Conservation (phyloP, 2,113 vertebrate species). For the Gyps fulvus region DNA sequence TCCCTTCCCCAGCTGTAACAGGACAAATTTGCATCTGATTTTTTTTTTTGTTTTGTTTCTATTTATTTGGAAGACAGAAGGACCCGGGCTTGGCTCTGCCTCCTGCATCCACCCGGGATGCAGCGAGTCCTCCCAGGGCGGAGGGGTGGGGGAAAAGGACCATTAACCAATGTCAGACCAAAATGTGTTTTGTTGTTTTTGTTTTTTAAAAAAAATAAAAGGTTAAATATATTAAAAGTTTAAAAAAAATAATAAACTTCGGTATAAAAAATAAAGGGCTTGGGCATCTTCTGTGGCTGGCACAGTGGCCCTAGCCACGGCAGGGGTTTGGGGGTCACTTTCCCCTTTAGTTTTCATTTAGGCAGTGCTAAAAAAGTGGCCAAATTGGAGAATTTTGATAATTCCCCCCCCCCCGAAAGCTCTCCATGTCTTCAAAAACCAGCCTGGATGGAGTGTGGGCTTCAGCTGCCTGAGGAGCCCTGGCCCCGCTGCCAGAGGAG, state of each 20-base stretch:
- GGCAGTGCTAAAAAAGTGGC: background rate
- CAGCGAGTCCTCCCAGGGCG: background rate
- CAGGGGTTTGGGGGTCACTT: rapidly evolving
- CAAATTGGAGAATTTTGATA: background rate
- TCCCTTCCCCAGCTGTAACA: background rate
- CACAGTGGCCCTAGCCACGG: no score
- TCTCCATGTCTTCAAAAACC: background rate
- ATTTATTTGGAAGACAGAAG: constrained; percentile 52
- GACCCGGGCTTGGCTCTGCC: background rate
- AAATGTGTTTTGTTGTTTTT: constrained; percentile 60
- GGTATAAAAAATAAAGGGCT: background rate
- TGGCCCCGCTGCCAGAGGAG: background rate
- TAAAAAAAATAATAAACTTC: constrained; percentile 68
- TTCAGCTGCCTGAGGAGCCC: background rate
- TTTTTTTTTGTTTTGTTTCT: constrained; percentile 46
- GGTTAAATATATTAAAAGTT: constrained; percentile 74
- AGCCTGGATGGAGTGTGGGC: background rate
- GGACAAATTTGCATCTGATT: constrained; percentile 32
- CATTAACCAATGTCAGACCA: constrained; percentile 70
- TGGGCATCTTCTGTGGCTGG: background rate
- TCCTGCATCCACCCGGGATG: background rate
- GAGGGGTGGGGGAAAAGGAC: constrained; percentile 67
- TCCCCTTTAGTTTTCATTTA: background rate
- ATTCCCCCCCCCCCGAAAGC: background rate
- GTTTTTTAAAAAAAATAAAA: constrained; percentile 10